Base-by-base conservation (phyloP, 2,888 invertebrate genomes). In the Allolobophora icterica region DNA sequence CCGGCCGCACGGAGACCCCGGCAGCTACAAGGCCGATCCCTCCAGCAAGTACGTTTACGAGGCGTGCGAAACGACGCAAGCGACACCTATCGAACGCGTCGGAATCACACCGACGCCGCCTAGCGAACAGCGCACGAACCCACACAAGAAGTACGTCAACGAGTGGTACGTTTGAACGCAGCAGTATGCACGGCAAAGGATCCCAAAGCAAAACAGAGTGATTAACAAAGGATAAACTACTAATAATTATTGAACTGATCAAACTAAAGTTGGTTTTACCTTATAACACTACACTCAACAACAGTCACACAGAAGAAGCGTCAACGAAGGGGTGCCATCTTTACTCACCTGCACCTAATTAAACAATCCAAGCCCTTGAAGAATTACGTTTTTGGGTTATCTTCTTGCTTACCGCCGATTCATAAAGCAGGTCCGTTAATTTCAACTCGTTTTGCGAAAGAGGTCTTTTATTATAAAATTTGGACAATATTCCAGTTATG, bases 1-100 rank as follows among this genome's bases (percentile, higher is more conserved):
- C 34, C 35, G 87, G 21, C 38, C 87, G 87, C 34, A n/a, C 19
- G 34, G 21, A 30, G 87, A 87, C 87, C 87, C 34, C 21, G 87
- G 13, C 35, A 3, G 21, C 87, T 34, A 87, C 33, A 87, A 87
- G 87, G 34, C 87, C 87, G 34, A 34, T 87, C 87, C 87, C 17
- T 87, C 87, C 87, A 87, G 87, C 87, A 87, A 87, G 87, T 87
- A 87, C n/a, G 87, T 38, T 15, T 87, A 87, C 87, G 87, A 87
- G 87, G 87, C 87, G 11, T 87, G 87, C 87, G 87, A 87, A 87
- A 87, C 87, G 34, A 87, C n/a, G 87, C 35, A 30, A 35, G 87
- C 87, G 87, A 34, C 87, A 35, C 87, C 87, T 35, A 38, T 5
- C 87, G 87, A 87, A 87, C 87, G 87, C 21, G 35, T 38, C 35